phyloP scores from a whole-genome alignment of 2,797 vertebrate genomes.

The Takifugu rubripes region DNA sequence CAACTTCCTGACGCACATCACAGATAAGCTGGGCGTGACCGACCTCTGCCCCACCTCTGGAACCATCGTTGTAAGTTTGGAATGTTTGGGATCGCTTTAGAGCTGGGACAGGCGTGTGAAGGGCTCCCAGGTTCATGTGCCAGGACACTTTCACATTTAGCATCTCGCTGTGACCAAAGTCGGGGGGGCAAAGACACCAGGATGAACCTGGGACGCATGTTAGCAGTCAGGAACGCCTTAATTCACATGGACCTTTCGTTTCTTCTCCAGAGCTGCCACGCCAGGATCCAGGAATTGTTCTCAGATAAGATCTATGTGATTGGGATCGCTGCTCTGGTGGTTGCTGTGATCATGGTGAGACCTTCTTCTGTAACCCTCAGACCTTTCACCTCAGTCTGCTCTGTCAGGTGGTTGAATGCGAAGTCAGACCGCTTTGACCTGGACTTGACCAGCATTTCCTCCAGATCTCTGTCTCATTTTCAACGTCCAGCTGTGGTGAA shows the following conservation, averaged over 20 bases:
- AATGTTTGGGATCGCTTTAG: too few relatives aligned
- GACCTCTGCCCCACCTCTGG: slow-evolving; percentile 59
- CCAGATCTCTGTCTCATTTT: too few relatives aligned
- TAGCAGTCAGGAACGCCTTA: too few relatives aligned
- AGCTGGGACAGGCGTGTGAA: too few relatives aligned
- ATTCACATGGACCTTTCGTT: neutral
- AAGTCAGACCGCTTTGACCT: too few relatives aligned
- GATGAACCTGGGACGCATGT: neutral
- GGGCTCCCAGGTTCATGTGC: too few relatives aligned
- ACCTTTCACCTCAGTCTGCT: neutral
- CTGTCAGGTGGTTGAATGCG: too few relatives aligned
- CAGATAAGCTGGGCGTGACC: rapidly evolving
- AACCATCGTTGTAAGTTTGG: slow-evolving; percentile 30
- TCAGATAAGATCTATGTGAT: slow-evolving; percentile 89
- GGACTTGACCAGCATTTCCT: too few relatives aligned
- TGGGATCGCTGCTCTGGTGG: slow-evolving; percentile 87
- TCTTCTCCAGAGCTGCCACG: slow-evolving; percentile 76
- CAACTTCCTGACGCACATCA: rapidly evolving
- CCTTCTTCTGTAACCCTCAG: neutral
- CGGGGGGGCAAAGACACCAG: too few relatives aligned
- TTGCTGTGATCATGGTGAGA: slow-evolving; percentile 96
- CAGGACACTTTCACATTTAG: too few relatives aligned
- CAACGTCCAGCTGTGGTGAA: too few relatives aligned
- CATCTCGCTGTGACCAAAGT: neutral
- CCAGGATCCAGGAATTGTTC: slow-evolving; percentile 82